Evolutionary conservation across 2,113 vertebrate species (phyloP).

Genomic region (Myrmophylax atrothorax): DNA sequence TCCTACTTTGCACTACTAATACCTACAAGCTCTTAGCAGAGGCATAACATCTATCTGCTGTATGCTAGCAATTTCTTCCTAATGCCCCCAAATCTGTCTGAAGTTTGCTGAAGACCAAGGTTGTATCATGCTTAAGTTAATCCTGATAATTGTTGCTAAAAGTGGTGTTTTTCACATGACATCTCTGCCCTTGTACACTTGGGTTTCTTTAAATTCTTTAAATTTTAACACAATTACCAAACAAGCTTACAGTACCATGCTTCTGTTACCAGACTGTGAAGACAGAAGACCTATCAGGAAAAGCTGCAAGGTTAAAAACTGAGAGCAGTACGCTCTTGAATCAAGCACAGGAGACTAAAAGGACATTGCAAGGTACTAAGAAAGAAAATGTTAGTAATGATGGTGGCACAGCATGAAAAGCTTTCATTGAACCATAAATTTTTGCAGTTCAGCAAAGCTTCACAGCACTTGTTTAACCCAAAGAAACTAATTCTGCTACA

Average conservation of each 20-base stretch:
- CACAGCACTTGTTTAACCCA: neutral
- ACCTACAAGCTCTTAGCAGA: neutral
- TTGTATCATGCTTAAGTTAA: neutral
- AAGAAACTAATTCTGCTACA: neutral
- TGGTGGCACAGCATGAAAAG: neutral
- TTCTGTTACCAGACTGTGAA: constrained; percentile 80
- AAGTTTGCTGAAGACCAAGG: neutral
- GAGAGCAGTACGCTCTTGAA: constrained; percentile 71
- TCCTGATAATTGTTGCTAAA: neutral
- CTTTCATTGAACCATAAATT: neutral
- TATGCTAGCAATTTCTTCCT: neutral
- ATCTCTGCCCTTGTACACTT: neutral
- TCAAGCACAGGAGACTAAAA: constrained; percentile 71
- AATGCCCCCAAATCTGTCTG: neutral
- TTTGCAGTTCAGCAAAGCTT: neutral
- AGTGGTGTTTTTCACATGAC: neutral
- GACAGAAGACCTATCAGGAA: constrained; percentile 79
- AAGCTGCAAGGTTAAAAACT: constrained; percentile 80
- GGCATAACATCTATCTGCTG: neutral
- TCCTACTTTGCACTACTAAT: neutral
- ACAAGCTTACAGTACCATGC: neutral
- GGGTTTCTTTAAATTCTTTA: neutral
- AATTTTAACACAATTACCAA: neutral
- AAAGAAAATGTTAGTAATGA: neutral
- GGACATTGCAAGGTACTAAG: constrained; percentile 77